Evolutionary conservation across 2,888 invertebrate genomes (phyloP), one percentile per base, ranked within the genome.

Genomic region (Chrysodeixis includens): DNA sequence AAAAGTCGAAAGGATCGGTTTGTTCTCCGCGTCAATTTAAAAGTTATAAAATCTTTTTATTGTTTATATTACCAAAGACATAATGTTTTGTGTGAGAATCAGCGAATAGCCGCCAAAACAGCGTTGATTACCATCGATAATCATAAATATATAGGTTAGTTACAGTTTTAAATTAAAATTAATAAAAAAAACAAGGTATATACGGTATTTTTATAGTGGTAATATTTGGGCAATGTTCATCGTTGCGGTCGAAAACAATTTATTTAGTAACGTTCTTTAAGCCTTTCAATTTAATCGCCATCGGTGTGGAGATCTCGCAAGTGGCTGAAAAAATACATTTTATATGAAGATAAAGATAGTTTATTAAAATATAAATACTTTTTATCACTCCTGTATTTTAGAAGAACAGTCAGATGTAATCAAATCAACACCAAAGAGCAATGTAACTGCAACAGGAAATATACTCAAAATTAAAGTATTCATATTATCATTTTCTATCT

Each of bases 21-120:
- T 70, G 82, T 78, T 84, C 76, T 74, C 76, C 71, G 83, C 82
- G 84, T 87, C 91, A 87, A 90, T 93, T 89, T 90, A 92, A 93
- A 91, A 88, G 74, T 86, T 90, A 87, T 93, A 92, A 93, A 92
- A 74, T 12, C 69, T 86, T 92, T 86, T 88, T 92, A 92, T 89
- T 84, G 81, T 83, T 81, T 62, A 71, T 84, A 88, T 86, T 86
- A 83, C 76, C 79, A 82, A 62, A 71, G 75, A 82, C 63, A 68
- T 76, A 68, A 81, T 83, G 78, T 79, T 85, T 83, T 76, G 76
- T 72, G 73, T 62, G 46, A 71, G 72, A 76, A 76, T 62, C 76
- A 69, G 54, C 66, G 51, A 52, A 67, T 71, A 67, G 53, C 54
- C 66, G 18, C 67, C 77, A 64, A 70, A 79, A 56, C 53, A 51